phyloP scores from a whole-genome alignment of 2,888 invertebrate species.

The Ormyrus labotus region DNA sequence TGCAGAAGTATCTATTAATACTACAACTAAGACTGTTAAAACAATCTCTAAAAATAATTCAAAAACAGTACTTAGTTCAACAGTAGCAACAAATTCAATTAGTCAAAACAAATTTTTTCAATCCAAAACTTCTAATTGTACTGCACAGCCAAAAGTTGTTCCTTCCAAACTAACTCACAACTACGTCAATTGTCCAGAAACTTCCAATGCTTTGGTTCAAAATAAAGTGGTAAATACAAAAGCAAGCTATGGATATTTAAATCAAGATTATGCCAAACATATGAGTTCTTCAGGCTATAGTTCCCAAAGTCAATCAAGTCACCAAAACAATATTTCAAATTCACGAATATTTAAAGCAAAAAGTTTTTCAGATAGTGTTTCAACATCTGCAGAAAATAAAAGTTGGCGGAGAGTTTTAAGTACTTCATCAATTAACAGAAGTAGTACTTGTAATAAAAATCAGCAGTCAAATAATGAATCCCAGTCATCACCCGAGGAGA shows the following conservation, averaged over 20 bases:
- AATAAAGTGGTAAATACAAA: conserved; percentile 53
- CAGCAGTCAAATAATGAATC: conserved; percentile 22
- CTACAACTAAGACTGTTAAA: conserved; percentile 22
- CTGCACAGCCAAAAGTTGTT: conserved; percentile 4
- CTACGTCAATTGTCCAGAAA: conserved; percentile 9
- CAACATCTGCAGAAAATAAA: conserved; percentile 32
- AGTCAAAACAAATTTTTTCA: conserved; percentile 42
- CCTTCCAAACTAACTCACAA: conserved; percentile 8
- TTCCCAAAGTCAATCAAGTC: conserved; percentile 36
- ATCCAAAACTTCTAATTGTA: conserved; percentile 36
- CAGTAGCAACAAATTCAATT: background rate
- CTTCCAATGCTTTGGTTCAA: conserved; percentile 41
- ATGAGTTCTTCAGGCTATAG: conserved; percentile 21
- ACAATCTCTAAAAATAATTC: background rate
- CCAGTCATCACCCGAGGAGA: conserved; percentile 49
- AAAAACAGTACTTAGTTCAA: background rate
- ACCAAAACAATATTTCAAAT: conserved; percentile 15
- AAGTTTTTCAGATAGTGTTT: conserved; percentile 50
- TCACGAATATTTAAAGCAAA: conserved; percentile 52
- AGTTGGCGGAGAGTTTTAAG: conserved; percentile 47
- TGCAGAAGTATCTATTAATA: conserved; percentile 32
- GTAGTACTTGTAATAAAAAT: conserved; percentile 12
- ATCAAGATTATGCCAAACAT: conserved; percentile 40
- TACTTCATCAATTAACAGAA: conserved; percentile 34
- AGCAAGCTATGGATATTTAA: conserved; percentile 55